Conservation (phyloP, 2,888 invertebrate species). For the Epirrita christyi region DNA sequence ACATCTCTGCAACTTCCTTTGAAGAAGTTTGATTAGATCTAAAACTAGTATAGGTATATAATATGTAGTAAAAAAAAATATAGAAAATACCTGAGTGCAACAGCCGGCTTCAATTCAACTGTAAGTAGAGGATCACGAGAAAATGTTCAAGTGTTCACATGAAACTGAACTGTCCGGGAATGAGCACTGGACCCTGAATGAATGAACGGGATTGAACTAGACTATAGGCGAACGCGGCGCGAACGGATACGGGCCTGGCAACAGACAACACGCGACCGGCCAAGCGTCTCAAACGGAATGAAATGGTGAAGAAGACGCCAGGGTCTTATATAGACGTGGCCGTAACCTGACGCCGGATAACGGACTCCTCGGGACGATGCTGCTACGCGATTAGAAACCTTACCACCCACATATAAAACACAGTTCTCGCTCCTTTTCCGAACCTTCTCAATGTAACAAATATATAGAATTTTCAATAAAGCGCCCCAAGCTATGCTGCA, state of each 20-base stretch:
- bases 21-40: constrained; percentile 18
- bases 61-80: too few relatives aligned
- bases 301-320: constrained; percentile 83
- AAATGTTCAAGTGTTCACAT: constrained; percentile 71
- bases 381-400: constrained; percentile 59
- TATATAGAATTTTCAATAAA: constrained; percentile 82
- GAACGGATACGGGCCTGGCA: constrained; percentile 50
- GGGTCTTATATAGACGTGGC: constrained; percentile 83
- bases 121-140: constrained; percentile 53
- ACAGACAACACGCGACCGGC: constrained; percentile 63
- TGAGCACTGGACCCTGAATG: constrained; percentile 69
- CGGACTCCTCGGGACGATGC: constrained; percentile 66
- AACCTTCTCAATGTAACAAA: constrained; percentile 71
- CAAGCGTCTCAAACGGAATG: constrained; percentile 81
- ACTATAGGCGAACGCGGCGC: constrained; percentile 57
- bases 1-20: constrained; percentile 17
- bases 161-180: constrained; percentile 72
- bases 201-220: constrained; percentile 53
- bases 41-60: constrained; percentile 20
- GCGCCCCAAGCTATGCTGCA: constrained; percentile 76
- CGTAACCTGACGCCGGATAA: constrained; percentile 85
- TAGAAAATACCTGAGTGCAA: constrained; percentile 52
- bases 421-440: constrained; percentile 51
- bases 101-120: constrained; percentile 57
- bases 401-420: constrained; percentile 57